Conservation (phyloP, 53 echinoderm and acorn worm genomes). For the Stichopus horrens region DNA sequence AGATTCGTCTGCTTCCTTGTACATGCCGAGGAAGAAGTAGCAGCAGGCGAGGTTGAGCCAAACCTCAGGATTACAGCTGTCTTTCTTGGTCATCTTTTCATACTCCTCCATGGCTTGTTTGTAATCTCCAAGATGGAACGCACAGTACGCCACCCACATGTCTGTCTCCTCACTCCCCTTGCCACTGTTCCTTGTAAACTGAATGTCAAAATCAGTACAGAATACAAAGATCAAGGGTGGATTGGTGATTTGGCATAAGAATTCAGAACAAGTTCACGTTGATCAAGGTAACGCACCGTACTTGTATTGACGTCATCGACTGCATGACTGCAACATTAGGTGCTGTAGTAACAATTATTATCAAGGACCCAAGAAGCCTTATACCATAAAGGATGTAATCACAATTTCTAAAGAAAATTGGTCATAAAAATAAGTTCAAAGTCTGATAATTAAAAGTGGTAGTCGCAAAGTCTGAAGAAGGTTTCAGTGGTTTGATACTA, state of each 20-base stretch:
- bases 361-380: too few relatives aligned
- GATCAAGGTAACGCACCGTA: background rate
- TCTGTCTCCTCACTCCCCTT: conserved; percentile 89
- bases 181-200: conserved; percentile 94
- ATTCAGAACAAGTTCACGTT: background rate
- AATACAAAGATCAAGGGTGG: too few relatives aligned
- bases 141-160: conserved; percentile 93
- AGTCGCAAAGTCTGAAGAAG: too few relatives aligned
- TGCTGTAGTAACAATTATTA: too few relatives aligned
- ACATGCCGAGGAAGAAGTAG: conserved; percentile 98
- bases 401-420: too few relatives aligned
- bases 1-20: conserved; percentile 78
- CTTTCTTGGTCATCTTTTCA: conserved; percentile 76
- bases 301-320: background rate
- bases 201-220: background rate
- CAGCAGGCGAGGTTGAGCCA: conserved; percentile 97
- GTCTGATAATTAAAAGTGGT: too few relatives aligned
- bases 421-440: too few relatives aligned
- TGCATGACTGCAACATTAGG: background rate
- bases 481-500: too few relatives aligned
- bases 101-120: conserved; percentile 90
- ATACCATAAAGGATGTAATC: too few relatives aligned
- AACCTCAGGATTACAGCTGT: conserved; percentile 79
- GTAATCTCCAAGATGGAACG: conserved; percentile 93
- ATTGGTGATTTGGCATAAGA: too few relatives aligned